Base-by-base conservation (phyloP, 2,888 invertebrate genomes). In the Notodonta ziczac region DNA sequence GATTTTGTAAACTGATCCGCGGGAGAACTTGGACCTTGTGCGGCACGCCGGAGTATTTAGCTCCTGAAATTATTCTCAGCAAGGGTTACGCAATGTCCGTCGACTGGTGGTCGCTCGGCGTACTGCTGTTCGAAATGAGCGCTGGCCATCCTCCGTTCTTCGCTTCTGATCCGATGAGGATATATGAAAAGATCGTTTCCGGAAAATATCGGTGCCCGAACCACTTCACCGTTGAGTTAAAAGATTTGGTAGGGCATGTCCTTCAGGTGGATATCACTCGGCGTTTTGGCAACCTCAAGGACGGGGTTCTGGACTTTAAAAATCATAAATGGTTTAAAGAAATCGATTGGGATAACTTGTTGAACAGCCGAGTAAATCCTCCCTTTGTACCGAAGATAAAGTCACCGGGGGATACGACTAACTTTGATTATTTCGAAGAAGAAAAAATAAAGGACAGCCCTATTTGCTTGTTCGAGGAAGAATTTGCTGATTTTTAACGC, bases 1-100 rank as follows among this genome's bases (percentile, higher is more conserved):
- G 99, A 40, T 99, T 99, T 90, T 97, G 98, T 74, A 99, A 99
- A 90, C 90, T 96, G 61, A 94, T 96, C 52, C 93, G 94, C 50
- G 94, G 95, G 0, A 94, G 98, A 77, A 98, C 99, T 0, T 98
- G 97, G 96, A 98, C 98, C 0, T 88, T 99, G 32, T 99, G 99
- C 84, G 99, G 99, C 0, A 99, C 99, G 0, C 99, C 99, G 0
- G 99, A 99, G 88, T 99, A 99, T 88, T 93, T 99, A 65, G 99
- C 99, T 0, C 98, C 98, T 0, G 99, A 99, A 91, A 96, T 97
- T 32, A 98, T 99, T 71, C 94, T 98, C 58, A 97, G 97, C 69
- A 98, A 97, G 87, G 98, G 98, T 0, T 99, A 99, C 88, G 97
- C 98, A 53, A 96, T 95, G 78, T 96, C 98, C 0, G 99, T 98